Conservation (phyloP, 2,113 vertebrate genomes). For the Psittacula cyanocephala region DNA sequence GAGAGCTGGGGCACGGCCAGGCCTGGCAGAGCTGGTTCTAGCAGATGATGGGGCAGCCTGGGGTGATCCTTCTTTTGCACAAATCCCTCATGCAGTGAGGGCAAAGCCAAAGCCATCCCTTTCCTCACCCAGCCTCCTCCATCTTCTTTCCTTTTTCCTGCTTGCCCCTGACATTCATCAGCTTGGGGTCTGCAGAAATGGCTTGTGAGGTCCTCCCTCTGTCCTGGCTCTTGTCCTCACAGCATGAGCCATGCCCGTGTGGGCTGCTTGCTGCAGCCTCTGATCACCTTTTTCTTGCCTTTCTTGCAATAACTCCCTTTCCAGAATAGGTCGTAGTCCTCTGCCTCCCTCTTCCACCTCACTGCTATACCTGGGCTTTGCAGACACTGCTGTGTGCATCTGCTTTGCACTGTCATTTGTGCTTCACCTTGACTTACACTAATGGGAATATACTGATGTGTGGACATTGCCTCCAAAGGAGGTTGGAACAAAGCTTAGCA, state of each 20-base stretch:
- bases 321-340: not conserved
- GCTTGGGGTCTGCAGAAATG: not conserved
- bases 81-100: fast-evolving
- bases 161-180: not conserved
- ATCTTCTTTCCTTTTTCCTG: not conserved
- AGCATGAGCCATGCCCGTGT: not conserved
- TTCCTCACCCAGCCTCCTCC: not conserved
- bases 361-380: not conserved
- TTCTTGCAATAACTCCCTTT: not conserved
- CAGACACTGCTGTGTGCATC: not conserved
- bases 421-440: fast-evolving
- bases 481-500: not conserved
- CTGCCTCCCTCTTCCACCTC: not conserved
- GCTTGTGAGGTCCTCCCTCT: not conserved
- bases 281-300: not conserved
- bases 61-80: not conserved
- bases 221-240: not conserved
- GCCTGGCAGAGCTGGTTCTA: not conserved
- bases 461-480: not conserved
- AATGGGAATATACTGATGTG: not conserved
- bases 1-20: not conserved
- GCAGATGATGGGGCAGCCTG: fast-evolving
- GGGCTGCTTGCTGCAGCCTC: not conserved
- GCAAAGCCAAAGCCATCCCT: not conserved
- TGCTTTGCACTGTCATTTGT: not conserved